Evolutionary conservation across 2,113 vertebrate genomes (phyloP), one percentile per base, ranked within the genome.

Genomic region (Acrocephalus kingi): DNA sequence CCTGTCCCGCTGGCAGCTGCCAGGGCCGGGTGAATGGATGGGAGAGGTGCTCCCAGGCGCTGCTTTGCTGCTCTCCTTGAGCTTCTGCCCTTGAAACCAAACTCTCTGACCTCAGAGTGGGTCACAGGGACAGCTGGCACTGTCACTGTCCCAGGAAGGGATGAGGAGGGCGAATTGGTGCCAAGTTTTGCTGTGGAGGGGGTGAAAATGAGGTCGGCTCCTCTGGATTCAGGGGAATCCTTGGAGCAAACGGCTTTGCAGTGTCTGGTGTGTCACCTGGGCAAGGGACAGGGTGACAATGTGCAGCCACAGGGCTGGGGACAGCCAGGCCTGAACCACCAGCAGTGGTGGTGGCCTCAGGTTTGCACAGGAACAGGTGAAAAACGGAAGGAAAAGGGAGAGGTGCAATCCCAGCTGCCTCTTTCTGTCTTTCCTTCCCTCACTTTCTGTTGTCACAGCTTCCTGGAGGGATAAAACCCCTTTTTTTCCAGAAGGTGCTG

Each of bases 61-160:
- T 0, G 2, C 90, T 76, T 25, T 79, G 68, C 56, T 48, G 61
- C 76, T 80, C 13, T 3, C 93, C 93, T 91, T 54, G 22, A 46
- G 87, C 69, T 69, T 20, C 94, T 95, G 72, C 91, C 96, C 89
- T 94, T 96, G 74, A 87, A 94, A 93, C 77, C 55, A 52, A 89
- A 63, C 24, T 4, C 19, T 19, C 27, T 12, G 77, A 35, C 49
- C 94, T 92, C 96, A 78, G 11, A 95, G 87, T 8, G 68, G 85
- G 83, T 68, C 58, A 67, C 67, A 33, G 28, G 31, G 55, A 67
- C 73, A 51, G 81, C 89, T 87, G 91, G 86, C 64, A 19, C 27
- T 55, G 58, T n/a, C 55, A 9, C 74, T 24, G 46, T 45, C 85
- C 77, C 64, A 49, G 95, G 48, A 84, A 51, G 77, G 85, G 84